Evolutionary conservation across 2,113 vertebrate species (phyloP).

Genomic region (Dendrocopos noguchii): DNA sequence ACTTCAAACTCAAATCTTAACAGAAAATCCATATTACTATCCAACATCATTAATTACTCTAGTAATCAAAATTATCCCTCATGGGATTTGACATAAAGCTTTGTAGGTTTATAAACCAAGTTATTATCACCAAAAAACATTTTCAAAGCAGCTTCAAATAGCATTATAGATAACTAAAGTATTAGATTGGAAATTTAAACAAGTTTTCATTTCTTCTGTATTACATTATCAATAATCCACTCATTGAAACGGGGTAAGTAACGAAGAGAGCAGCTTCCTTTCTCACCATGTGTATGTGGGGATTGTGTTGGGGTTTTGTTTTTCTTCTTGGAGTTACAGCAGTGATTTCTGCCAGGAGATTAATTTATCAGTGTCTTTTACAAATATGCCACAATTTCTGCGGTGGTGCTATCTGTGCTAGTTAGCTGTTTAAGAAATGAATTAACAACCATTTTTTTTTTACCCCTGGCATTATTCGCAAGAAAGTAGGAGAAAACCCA

Average conservation of each 20-base stretch:
- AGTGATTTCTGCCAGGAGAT: neutral
- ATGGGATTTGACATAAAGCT: constrained; percentile 85
- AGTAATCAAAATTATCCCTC: constrained; percentile 93
- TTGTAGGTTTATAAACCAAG: constrained; percentile 84
- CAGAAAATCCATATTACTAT: constrained; percentile 92
- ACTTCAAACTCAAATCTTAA: constrained; percentile 94
- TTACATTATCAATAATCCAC: constrained; percentile 21
- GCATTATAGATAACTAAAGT: constrained; percentile 44
- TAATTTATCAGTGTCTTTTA: constrained; percentile 8
- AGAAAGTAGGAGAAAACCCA: neutral
- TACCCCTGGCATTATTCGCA: neutral
- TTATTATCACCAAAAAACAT: constrained; percentile 59
- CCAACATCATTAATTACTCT: constrained; percentile 94
- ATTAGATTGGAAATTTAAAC: constrained; percentile 57
- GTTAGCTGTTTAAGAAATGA: neutral
- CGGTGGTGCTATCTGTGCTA: neutral
- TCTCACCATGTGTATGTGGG: fast-evolving
- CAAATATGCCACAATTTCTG: neutral
- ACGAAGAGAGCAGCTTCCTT: neutral
- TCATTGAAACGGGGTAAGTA: neutral
- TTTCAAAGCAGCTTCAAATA: constrained; percentile 65
- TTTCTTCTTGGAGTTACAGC: neutral
- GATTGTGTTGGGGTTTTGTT: neutral
- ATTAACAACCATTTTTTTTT: neutral
- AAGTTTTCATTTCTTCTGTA: constrained; percentile 18